A percentile compares a stretch with the other conserved stretches of the same genome.
phyloP scores from a whole-genome alignment of 2,113 vertebrate species.

The Petroica traversi region DNA sequence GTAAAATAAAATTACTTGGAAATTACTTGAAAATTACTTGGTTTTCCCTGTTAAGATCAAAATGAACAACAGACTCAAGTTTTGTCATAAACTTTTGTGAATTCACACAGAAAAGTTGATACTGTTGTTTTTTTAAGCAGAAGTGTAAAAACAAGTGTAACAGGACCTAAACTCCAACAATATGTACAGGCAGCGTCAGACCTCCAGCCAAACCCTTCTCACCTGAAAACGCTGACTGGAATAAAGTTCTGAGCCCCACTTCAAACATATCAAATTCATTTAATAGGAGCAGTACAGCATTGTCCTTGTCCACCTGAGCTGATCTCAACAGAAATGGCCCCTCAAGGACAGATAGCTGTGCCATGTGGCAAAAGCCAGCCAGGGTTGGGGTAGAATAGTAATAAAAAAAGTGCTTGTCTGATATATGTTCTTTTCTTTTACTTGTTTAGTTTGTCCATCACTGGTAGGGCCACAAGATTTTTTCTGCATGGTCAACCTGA shows the following conservation, averaged over 20 bases:
- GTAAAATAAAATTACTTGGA: not conserved
- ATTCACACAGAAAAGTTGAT: not conserved
- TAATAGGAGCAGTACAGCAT: not conserved
- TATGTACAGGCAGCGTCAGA: not conserved
- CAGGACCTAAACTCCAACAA: not conserved
- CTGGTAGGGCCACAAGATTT: not conserved
- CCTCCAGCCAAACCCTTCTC: not conserved
- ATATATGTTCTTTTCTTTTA: not conserved
- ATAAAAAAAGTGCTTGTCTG: not conserved
- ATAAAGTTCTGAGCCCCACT: not conserved
- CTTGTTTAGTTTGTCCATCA: not conserved
- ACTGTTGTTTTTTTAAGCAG: not conserved
- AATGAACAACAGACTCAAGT: not conserved
- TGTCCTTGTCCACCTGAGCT: not conserved
- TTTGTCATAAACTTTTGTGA: not conserved
- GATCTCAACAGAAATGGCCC: not conserved
- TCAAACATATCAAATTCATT: not conserved
- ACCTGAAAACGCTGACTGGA: not conserved
- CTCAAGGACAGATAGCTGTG: not conserved
- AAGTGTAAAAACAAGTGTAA: not conserved
- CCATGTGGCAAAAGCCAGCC: not conserved
- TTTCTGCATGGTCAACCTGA: not conserved
- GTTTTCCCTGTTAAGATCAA: not conserved
- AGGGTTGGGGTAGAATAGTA: not conserved
- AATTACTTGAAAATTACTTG: not conserved